These are phyloP conservation scores for Phrynosoma platyrhinos DNA, from an alignment of 2,113 vertebrate genomes.

Conservation along the genomic window DNA sequence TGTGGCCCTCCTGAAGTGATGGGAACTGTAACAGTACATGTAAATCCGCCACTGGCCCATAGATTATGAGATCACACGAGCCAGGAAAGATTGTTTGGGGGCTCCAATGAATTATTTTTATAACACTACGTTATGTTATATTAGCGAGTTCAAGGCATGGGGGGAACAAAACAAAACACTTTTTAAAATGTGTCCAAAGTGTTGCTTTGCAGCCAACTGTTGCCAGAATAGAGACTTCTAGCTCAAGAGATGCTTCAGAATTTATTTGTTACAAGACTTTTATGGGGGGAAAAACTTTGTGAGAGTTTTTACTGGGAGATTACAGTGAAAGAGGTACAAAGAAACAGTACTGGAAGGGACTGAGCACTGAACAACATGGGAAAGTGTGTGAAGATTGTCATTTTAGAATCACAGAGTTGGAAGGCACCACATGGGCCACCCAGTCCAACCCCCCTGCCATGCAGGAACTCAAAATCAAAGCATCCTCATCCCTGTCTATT, in stretches of 20 bases:
- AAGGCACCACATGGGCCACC: too few relatives aligned
- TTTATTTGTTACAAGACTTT: background rate
- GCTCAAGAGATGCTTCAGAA: conserved; percentile 24
- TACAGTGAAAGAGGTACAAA: background rate
- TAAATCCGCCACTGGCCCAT: background rate
- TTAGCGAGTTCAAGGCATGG: background rate
- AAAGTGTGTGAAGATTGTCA: background rate
- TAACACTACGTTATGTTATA: background rate
- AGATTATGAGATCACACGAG: background rate
- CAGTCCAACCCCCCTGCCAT: too few relatives aligned
- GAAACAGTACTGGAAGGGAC: too few relatives aligned
- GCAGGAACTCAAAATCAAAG: too few relatives aligned
- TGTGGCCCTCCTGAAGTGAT: background rate
- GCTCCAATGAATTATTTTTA: background rate
- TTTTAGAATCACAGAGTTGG: too few relatives aligned
- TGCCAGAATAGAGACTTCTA: conserved; percentile 43
- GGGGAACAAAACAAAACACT: background rate
- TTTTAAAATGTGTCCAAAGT: conserved; percentile 9
- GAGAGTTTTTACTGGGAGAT: background rate
- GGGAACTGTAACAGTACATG: background rate
- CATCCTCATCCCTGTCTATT: too few relatives aligned
- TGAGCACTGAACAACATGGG: background rate
- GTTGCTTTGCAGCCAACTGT: conserved; percentile 33
- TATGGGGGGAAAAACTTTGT: background rate
- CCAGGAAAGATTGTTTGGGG: background rate